phyloP scores from a whole-genome alignment of 2,797 vertebrate species.

The Lepidocolaptes lacrymiger region DNA sequence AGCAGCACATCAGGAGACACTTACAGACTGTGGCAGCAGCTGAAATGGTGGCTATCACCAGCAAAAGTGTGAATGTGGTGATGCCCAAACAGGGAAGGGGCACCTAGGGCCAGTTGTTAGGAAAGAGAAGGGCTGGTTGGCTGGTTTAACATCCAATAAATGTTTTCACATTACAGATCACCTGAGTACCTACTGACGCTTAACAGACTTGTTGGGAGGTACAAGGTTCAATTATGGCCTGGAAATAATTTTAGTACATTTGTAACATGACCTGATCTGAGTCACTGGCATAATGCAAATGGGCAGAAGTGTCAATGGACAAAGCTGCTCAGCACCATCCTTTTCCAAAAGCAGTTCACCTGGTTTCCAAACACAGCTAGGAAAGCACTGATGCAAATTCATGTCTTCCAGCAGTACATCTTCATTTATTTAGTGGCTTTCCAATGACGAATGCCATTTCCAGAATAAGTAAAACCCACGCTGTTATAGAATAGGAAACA shows the following conservation, averaged over 20 bases:
- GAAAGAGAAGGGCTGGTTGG: background rate
- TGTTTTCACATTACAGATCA: background rate
- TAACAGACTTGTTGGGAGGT: background rate
- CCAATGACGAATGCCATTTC: background rate
- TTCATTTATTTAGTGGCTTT: background rate
- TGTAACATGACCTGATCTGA: background rate
- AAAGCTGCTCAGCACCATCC: background rate
- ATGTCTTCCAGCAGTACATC: background rate
- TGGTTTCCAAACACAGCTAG: background rate
- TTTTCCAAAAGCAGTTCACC: background rate
- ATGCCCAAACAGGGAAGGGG: background rate
- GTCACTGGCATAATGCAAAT: background rate
- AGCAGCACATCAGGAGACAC: background rate
- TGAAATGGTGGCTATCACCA: background rate
- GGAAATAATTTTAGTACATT: slow-evolving; percentile 7
- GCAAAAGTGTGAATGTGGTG: background rate
- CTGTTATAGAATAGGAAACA: background rate
- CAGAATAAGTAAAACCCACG: background rate
- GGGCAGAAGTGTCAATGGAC: background rate
- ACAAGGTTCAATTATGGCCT: slow-evolving; percentile 6
- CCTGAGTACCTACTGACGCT: background rate
- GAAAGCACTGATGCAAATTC: background rate
- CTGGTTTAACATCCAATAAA: background rate
- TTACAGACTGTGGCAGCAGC: background rate
- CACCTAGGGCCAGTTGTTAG: background rate